Evolutionary conservation across 92 coral and sea anemone genomes (phyloP).

Genomic region (Ricordea florida): DNA sequence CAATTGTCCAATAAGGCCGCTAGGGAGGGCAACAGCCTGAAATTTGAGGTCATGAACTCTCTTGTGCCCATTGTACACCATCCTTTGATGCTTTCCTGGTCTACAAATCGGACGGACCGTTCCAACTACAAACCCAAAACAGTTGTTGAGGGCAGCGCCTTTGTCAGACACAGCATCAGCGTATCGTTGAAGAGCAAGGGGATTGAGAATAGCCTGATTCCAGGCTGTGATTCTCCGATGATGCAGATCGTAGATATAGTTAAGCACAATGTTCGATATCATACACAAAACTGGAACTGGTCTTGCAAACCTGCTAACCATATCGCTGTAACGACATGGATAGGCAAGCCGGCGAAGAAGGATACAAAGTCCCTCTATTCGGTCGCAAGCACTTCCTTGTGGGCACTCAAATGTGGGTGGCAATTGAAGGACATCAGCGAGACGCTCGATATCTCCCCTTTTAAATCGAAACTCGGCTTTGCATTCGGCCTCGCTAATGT

Average conservation of each 20-base stretch:
- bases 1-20: slow-evolving; percentile 11
- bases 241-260: slow-evolving; percentile 20
- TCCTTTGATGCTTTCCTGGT: not conserved
- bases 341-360: not conserved
- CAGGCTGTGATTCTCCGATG: slow-evolving; percentile 11
- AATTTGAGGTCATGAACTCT: not conserved
- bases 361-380: not conserved
- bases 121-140: not conserved
- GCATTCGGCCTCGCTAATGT: slow-evolving; percentile 22
- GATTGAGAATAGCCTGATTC: not conserved
- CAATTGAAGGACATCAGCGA: slow-evolving; percentile 12
- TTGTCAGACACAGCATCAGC: slow-evolving; percentile 11
- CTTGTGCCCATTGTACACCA: no score
- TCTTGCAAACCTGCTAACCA: slow-evolving; percentile 14
- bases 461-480: slow-evolving; percentile 14
- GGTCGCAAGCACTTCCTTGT: not conserved
- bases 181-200: not conserved
- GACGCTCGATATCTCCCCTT: slow-evolving; percentile 5
- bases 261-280: slow-evolving; percentile 21
- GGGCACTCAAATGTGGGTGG: not conserved
- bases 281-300: slow-evolving; percentile 22
- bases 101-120: not conserved
- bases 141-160: slow-evolving; percentile 18
- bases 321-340: slow-evolving; percentile 15
- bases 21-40: slow-evolving; percentile 28